phyloP scores from a whole-genome alignment of 2,888 invertebrate genomes.

The Patella pellucida region DNA sequence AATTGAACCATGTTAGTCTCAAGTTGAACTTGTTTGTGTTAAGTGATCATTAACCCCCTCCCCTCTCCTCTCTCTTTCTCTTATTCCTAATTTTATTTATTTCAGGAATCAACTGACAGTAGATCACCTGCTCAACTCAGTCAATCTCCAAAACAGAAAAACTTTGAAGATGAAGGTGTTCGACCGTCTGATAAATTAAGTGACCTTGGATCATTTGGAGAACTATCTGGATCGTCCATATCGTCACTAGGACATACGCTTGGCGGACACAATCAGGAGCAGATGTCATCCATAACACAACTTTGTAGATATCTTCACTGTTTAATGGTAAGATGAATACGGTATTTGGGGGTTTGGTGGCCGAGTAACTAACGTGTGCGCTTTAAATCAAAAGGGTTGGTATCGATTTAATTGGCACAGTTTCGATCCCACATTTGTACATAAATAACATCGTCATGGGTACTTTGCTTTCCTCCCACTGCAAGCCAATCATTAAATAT shows the following conservation, averaged over 20 bases:
- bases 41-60: too few relatives aligned
- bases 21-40: too few relatives aligned
- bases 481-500: too few relatives aligned
- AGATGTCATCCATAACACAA: slow-evolving; percentile 83
- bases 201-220: slow-evolving; percentile 46
- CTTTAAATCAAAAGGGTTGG: too few relatives aligned
- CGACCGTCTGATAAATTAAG: slow-evolving; percentile 32
- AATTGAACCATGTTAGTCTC: too few relatives aligned
- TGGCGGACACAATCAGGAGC: slow-evolving; percentile 76
- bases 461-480: too few relatives aligned
- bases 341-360: too few relatives aligned
- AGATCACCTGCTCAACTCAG: slow-evolving; percentile 29
- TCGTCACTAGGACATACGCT: slow-evolving; percentile 70
- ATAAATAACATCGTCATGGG: too few relatives aligned
- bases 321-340: slow-evolving; percentile 74
- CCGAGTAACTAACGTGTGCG: too few relatives aligned
- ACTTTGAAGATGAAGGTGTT: slow-evolving; percentile 26
- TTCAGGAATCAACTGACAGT: slow-evolving; percentile 24
- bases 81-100: not conserved
- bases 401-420: not conserved
- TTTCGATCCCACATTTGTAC: too few relatives aligned
- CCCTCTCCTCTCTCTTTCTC: too few relatives aligned
- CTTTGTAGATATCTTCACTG: slow-evolving; percentile 90
- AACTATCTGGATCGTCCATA: slow-evolving; percentile 45
- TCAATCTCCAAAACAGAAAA: slow-evolving; percentile 29